Percentiles rank a stretch among this genome's conserved stretches.
These are phyloP conservation scores for Heterodera carotae DNA, from an alignment of 1,140 invertebrate genomes.

Conservation along the genomic window DNA sequence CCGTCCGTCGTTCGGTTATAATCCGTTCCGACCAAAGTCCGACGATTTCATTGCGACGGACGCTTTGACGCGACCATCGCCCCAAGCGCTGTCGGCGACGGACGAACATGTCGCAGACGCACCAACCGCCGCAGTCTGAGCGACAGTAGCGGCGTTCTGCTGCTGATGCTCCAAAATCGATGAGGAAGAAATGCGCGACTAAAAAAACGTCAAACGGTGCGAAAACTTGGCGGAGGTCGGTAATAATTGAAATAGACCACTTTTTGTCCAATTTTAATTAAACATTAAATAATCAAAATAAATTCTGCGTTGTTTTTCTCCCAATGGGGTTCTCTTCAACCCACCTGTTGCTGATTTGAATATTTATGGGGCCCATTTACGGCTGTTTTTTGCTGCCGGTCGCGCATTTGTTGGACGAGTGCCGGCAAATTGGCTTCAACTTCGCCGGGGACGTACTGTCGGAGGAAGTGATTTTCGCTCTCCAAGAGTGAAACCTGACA, in stretches of 20 bases:
- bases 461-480: conserved; percentile 52
- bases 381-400: background rate
- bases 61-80: background rate
- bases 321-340: no score
- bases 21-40: background rate
- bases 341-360: background rate
- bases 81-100: background rate
- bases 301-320: no score
- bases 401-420: conserved; percentile 8
- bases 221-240: no score
- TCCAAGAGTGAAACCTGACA: conserved; percentile 55
- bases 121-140: background rate
- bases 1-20: background rate
- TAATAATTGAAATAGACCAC: no score
- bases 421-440: conserved; percentile 45
- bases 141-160: background rate
- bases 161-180: background rate
- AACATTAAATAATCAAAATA: no score
- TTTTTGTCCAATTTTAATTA: no score
- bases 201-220: background rate
- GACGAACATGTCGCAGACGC: background rate
- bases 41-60: background rate
- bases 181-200: background rate
- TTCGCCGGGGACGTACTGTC: conserved; percentile 55
- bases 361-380: background rate